Percentiles rank a stretch among this genome's conserved stretches.
These are phyloP conservation scores for Harlomillsia oculata DNA, from an alignment of 1,140 invertebrate species.

Conservation along the genomic window DNA sequence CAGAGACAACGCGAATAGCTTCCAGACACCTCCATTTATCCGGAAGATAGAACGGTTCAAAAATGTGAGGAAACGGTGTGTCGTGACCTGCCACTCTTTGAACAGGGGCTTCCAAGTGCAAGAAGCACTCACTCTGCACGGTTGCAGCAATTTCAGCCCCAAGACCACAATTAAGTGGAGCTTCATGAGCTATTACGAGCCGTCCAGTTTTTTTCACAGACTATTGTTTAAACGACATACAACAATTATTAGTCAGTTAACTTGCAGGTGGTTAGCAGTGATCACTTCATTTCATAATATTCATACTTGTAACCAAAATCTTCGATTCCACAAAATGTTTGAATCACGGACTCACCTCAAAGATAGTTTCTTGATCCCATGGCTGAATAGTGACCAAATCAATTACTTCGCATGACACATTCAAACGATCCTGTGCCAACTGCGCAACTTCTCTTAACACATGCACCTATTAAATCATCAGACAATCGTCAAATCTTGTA, in stretches of 20 bases:
- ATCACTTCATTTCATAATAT: no score
- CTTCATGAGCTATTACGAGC: conserved; percentile 87
- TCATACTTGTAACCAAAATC: background rate
- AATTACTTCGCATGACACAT: conserved; percentile 84
- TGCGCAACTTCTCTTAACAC: conserved; percentile 83
- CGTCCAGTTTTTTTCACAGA: conserved; percentile 91
- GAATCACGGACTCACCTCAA: conserved; percentile 55
- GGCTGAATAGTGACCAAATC: conserved; percentile 91
- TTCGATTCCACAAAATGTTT: background rate
- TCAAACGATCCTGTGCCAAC: conserved; percentile 67
- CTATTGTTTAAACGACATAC: conserved; percentile 48
- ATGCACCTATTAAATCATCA: conserved; percentile 68
- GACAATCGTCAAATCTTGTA: background rate
- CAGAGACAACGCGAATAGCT: conserved; percentile 47
- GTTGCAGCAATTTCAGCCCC: conserved; percentile 90
- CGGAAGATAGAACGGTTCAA: conserved; percentile 91
- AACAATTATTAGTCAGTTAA: no score
- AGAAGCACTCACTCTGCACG: conserved; percentile 90
- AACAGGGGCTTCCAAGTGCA: conserved; percentile 87
- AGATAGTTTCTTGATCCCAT: conserved; percentile 87
- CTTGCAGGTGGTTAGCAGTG: no score
- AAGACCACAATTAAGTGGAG: conserved; percentile 88
- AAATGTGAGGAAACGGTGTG: conserved; percentile 92
- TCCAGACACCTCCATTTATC: conserved; percentile 85
- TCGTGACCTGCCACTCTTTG: conserved; percentile 90